Evolutionary conservation across 2,888 invertebrate species (phyloP), one percentile per base, ranked within the genome.

Genomic region (Autographa pulchrina): DNA sequence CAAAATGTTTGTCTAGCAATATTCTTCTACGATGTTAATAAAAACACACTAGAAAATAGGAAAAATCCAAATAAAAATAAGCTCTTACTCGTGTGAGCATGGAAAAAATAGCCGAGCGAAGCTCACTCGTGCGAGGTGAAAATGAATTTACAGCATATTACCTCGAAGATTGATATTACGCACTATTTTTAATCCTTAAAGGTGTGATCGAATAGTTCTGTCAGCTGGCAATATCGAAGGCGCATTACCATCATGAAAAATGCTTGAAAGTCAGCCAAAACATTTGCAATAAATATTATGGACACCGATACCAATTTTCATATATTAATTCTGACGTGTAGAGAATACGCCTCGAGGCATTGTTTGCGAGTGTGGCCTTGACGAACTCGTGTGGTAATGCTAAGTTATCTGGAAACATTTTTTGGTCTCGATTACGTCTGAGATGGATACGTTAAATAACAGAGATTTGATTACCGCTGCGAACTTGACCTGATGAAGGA

Each of bases 241-340:
- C 74, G 72, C 85, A 88, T 91, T 89, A 90, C 70, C 81, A 82
- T 91, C 89, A 89, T 90, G 88, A 92, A 92, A 91, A 91, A 91
- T 90, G 89, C 77, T 92, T 92, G 90, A 90, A 84, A 82, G 78
- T 61, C 80, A 75, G 91, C 92, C 92, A 93, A 92, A 92, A 87
- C 82, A 84, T 77, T 43, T 75, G 82, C 79, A 86, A 91, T 91
- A 92, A 92, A 92, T 90, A 77, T 73, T 64, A 75, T 69, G 81
- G 63, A 74, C 72, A 75, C 73, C 72, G 72, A 78, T 78, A 75
- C 73, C 89, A 91, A 92, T 93, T 91, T 91, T 83, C 90, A 92
- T 93, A 93, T 87, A 90, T 92, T 91, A 91, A 85, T 82, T 74
- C 74, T 83, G 88, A 88, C 87, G 86, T 86, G 83, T 82, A 75